Evolutionary conservation across 2,888 invertebrate species (phyloP), one percentile per base, ranked within the genome.

Genomic region (Phytoseiulus persimilis): DNA sequence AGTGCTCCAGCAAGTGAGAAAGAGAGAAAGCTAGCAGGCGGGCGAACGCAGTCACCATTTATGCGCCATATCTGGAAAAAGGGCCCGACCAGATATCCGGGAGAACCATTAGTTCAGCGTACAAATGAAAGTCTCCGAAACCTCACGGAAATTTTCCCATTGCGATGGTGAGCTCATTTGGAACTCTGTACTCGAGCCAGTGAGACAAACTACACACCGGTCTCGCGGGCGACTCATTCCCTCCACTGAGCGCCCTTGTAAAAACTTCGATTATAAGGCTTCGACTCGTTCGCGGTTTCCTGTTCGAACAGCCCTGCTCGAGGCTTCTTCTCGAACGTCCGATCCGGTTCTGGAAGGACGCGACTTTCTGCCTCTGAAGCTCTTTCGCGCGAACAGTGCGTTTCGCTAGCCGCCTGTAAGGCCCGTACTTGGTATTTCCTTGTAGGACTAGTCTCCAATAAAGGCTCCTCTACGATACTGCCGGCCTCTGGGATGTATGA

Each of bases 21-120:
- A 65, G 46, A 46, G 46, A 46, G 46, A 46, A 14, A 46, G 46
- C 6, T 11, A 6, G 46, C 46, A 46, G 46, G 28, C 65, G 1
- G 65, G 23, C 65, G 65, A 28, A 28, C 65, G 65, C 65, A 65
- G 11, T 6, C 18, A 65, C 65, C 65, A 65, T 65, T 65, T 65
- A 65, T 65, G 65, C 65, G 65, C 65, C 65, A 65, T 65, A 65
- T 65, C 65, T 65, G 65, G 65, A 65, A 65, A 65, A 65, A 65
- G 65, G 18, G 11, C 65, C 1, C 65, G 11, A 65, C 65, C 65
- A 65, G 65, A 65, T 65, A 65, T 65, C 65, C 65, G 65, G 18
- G 65, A 28, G 65, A 65, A 11, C 65, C 65, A 65, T 65, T 65
- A 65, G 65, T 65, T 65, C 28, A 65, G 28, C 65, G 65, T 65